Evolutionary conservation across 2,797 vertebrate species (phyloP).

Genomic region (Martes flavigula): DNA sequence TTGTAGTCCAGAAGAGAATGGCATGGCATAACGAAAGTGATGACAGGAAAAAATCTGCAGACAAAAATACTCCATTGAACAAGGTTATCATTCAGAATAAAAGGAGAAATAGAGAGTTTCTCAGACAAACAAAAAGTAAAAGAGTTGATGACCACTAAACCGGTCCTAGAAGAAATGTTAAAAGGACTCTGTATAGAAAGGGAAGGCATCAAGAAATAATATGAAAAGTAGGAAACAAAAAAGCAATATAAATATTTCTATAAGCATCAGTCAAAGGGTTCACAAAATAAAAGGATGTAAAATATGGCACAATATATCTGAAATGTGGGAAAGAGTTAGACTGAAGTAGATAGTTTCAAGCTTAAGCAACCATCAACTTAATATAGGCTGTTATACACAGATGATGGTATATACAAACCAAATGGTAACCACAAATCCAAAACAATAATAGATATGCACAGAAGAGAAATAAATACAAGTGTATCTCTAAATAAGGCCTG

Average conservation of each 20-base stretch:
- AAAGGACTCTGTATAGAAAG: background rate
- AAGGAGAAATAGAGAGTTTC: too few species aligned
- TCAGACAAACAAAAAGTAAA: too few species aligned
- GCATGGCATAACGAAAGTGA: background rate
- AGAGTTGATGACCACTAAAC: background rate
- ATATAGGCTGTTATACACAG: background rate
- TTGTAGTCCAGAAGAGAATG: background rate
- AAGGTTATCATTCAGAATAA: background rate
- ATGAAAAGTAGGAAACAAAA: background rate
- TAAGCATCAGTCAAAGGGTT: background rate
- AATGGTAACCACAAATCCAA: background rate
- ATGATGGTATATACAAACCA: background rate
- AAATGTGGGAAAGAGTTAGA: background rate
- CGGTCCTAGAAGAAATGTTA: background rate
- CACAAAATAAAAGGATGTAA: background rate
- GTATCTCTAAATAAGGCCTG: background rate
- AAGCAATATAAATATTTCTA: background rate
- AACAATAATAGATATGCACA: background rate
- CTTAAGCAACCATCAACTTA: background rate
- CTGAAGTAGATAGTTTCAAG: background rate
- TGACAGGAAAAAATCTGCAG: background rate
- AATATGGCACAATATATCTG: background rate
- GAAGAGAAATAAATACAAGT: background rate
- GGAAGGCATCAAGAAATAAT: background rate
- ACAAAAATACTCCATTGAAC: background rate